Evolutionary conservation across 92 coral and sea anemone genomes (phyloP), one percentile per base, ranked within the genome.

Genomic region (Zoanthus gigantus): DNA sequence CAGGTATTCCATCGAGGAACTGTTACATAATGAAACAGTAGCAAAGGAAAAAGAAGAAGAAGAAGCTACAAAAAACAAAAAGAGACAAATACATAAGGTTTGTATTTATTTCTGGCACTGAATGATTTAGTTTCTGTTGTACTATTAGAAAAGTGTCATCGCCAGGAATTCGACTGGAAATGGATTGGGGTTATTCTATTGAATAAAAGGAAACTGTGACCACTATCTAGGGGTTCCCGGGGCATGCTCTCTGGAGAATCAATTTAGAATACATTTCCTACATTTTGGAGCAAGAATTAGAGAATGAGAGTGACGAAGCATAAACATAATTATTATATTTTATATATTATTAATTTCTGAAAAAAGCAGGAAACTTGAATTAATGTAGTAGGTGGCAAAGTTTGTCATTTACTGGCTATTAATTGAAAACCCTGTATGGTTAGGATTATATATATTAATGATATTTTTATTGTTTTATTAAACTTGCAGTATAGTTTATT

Each of bases 1-100:
- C 79, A 95, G 80, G 82, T 97, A 97, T 53, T 94, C 99, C n/a
- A 95, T 97, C 76, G 99, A 97, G 86, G 99, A 97, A 76, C 90
- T 94, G 52, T 95, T 97, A 23, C 99, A 97, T 84, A 95, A 97
- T 83, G 99, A 97, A 82, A 97, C 99, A 52, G 91, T 91, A 45
- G 98, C 99, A 76, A 88, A 89, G 82, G 88, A 94, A 74, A 92
- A 94, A 53, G 88, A 87, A 15, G 97, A 94, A 54, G 99, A 97
- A 86, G 17, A 79, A 48, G 92, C 88, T 65, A 92, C 87, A 14
- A 94, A 79, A 79, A 94, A 89, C 16, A 79, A 90, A 77, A 93
- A 95, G 69, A 91, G 95, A 71, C 89, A 90, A 17, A 88, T 95
- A 46, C 99, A 97, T 77, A 97, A 95, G 98, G 99, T 95, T 69